Base-by-base conservation (phyloP, 2,113 vertebrate genomes). In the Lampris megalopsis region DNA sequence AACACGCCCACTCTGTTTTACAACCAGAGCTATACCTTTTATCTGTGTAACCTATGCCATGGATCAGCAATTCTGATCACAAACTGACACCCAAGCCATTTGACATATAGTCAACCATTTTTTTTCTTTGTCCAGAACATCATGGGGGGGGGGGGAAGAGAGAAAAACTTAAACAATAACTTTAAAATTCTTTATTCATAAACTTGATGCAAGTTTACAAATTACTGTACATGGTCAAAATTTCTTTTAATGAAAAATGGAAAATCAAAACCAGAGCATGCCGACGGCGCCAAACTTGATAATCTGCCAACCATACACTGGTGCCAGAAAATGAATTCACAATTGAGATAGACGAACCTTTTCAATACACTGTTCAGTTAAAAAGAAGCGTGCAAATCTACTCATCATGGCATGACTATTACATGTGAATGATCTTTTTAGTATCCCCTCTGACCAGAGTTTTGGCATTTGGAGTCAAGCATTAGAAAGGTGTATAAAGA, bases 171-270 rank as follows among this genome's bases (percentile, higher is more conserved):
- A 24, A 24, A 24, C 24, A 24, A 24, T 24, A 24, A 24, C 24
- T 24, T 24, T 94, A 94, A 93, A 94, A 94, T 92, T 94, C 93
- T 95, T 95, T 95, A 95, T 94, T 95, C 90, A 95, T 95, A 95
- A 95, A 95, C 94, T 95, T 95, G 94, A 95, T 95, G 94, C 94
- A 95, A 95, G 94, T 95, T 95, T 94, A 95, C 92, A 94, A 95
- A 95, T 94, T 63, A 63, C 63, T 65, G 63, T 65, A 65, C 63
- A 65, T 49, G 63, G 42, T 65, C 63, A 65, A 65, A 65, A 65
- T 88, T 71, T 91, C 77, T 88, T 90, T 83, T 89, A 90, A 91
- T 91, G 89, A 67, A 82, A 82, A 90, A 85, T 61, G 36, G 52
- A 71, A 83, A 76, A 76, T 0, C 37, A 82, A 82, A 87, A 73